Conservation (phyloP, 2,888 invertebrate genomes). For the Zaprionus lineosus region DNA sequence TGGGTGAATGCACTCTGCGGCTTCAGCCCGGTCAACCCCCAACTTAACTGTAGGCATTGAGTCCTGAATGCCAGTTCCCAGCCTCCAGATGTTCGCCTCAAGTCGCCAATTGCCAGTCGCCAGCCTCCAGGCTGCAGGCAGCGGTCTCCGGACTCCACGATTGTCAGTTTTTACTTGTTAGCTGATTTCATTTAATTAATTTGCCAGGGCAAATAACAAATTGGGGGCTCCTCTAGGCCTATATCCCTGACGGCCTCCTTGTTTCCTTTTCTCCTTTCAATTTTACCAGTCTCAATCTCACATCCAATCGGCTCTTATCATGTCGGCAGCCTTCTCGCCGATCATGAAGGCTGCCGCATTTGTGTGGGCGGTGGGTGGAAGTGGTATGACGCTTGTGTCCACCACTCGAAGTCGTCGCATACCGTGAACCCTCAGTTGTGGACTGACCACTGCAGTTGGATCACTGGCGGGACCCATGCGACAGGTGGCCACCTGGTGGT, state of each 20-base stretch:
- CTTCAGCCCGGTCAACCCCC: slow-evolving; percentile 45
- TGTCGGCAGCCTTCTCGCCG: slow-evolving; percentile 88
- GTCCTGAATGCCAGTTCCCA: too few relatives aligned
- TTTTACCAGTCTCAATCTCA: slow-evolving; percentile 80
- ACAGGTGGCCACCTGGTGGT: slow-evolving; percentile 87
- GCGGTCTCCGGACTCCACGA: too few relatives aligned
- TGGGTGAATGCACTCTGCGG: slow-evolving; percentile 69
- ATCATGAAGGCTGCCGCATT: slow-evolving; percentile 88
- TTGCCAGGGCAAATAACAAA: slow-evolving; percentile 41
- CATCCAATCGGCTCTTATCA: slow-evolving; percentile 82
- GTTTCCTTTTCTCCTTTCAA: neutral
- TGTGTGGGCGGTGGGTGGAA: slow-evolving; percentile 87
- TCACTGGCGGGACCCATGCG: slow-evolving; percentile 88
- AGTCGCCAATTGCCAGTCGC: too few relatives aligned
- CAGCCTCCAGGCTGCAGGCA: too few relatives aligned
- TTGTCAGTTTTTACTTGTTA: slow-evolving; percentile 39
- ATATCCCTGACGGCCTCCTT: too few relatives aligned
- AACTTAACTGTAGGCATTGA: slow-evolving; percentile 17
- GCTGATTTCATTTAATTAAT: slow-evolving; percentile 71
- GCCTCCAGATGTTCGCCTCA: slow-evolving; percentile 11
- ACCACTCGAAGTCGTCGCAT: slow-evolving; percentile 86
- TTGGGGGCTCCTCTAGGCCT: slow-evolving; percentile 15
- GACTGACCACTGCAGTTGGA: slow-evolving; percentile 86
- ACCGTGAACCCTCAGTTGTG: slow-evolving; percentile 86
- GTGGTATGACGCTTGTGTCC: slow-evolving; percentile 88